Evolutionary conservation across 2,113 vertebrate genomes (phyloP).

Genomic region (Peucedramus taeniatus): DNA sequence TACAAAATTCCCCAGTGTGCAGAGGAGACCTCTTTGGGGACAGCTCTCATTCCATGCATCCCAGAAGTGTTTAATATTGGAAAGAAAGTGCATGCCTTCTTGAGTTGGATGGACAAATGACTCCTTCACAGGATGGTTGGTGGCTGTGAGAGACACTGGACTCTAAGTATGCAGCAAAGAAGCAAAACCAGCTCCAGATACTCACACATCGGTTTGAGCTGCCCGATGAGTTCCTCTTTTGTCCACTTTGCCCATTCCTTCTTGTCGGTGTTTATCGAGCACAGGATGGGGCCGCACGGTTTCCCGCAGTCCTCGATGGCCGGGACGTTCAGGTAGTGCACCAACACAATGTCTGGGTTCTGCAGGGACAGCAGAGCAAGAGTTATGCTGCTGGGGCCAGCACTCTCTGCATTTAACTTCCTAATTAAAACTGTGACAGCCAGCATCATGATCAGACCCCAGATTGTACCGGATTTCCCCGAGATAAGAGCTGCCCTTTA

Average conservation of each 20-base stretch:
- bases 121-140: fast-evolving
- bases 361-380: conserved; percentile 58
- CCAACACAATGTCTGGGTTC: conserved; percentile 98
- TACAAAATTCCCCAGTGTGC: neutral
- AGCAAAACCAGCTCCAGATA: conserved; percentile 26
- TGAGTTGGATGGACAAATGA: neutral
- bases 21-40: neutral
- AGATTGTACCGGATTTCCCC: fast-evolving
- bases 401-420: neutral
- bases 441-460: neutral
- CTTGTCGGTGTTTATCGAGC: conserved; percentile 99
- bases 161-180: neutral
- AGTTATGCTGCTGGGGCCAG: fast-evolving
- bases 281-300: conserved; percentile 96
- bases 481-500: neutral
- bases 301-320: conserved; percentile 99
- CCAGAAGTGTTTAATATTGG: neutral
- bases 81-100: neutral
- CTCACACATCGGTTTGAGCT: conserved; percentile 99
- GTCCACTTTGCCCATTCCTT: conserved; percentile 99
- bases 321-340: conserved; percentile 98
- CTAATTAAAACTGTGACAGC: neutral
- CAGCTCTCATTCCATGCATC: neutral
- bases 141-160: neutral
- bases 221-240: conserved; percentile 96